Evolutionary conservation across 1,140 invertebrate species (phyloP).

Genomic region (Bradynema listronoti): DNA sequence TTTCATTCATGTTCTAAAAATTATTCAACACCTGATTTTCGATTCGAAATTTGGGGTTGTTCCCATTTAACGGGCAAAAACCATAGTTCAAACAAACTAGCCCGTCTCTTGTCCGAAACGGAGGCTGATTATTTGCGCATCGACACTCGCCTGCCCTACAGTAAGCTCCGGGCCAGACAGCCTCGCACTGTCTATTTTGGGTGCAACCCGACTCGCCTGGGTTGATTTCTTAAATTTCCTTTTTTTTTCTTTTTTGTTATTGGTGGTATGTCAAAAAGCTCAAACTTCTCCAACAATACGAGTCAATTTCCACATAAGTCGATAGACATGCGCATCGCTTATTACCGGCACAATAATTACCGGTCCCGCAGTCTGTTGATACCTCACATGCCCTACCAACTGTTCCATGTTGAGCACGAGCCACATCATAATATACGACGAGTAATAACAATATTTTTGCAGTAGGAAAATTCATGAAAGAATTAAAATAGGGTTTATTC

Average conservation of each 20-base stretch:
- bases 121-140: conserved; percentile 57
- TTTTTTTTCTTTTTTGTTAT: not conserved
- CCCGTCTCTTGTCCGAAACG: conserved; percentile 53
- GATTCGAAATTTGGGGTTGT: conserved; percentile 57
- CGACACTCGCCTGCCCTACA: conserved; percentile 53
- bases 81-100: conserved; percentile 56
- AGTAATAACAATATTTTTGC: conserved; percentile 30
- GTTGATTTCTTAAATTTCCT: conserved; percentile 47
- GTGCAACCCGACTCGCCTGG: conserved; percentile 57
- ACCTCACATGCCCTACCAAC: conserved; percentile 52
- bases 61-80: conserved; percentile 55
- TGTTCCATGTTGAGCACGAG: conserved; percentile 46
- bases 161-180: conserved; percentile 55
- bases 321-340: conserved; percentile 57
- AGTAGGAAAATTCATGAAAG: too few species aligned
- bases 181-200: conserved; percentile 56
- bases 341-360: conserved; percentile 57
- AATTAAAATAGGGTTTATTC: too few species aligned
- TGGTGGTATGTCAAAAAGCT: conserved; percentile 23
- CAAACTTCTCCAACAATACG: conserved; percentile 56
- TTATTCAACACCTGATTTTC: conserved; percentile 46
- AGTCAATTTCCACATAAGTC: conserved; percentile 57
- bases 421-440: conserved; percentile 5
- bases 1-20: too few species aligned
- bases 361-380: conserved; percentile 54